Conservation (phyloP, 2,888 invertebrate genomes). For the Alentia gelatinosa region DNA sequence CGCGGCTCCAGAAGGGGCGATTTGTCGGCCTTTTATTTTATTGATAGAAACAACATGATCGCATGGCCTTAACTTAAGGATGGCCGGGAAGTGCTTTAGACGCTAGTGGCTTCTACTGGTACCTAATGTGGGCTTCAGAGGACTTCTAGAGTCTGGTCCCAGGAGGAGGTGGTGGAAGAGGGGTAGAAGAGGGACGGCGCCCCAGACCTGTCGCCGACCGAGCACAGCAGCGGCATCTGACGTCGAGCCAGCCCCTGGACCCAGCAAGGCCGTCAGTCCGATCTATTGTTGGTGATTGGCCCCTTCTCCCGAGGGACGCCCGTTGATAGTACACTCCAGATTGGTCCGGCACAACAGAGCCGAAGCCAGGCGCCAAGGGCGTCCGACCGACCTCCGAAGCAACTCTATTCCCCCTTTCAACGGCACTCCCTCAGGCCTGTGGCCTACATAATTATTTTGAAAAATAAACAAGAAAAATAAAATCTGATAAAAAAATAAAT, state of each 20-base stretch:
- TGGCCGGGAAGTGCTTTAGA: neutral
- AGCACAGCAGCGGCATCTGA: neutral
- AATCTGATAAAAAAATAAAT: too few species aligned
- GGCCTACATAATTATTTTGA: too few species aligned
- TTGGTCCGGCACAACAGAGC: neutral
- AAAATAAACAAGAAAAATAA: too few species aligned
- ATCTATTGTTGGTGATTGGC: constrained; percentile 26
- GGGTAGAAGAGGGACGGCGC: neutral
- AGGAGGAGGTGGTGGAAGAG: neutral
- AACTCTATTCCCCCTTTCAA: neutral
- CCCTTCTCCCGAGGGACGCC: neutral
- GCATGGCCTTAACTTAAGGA: neutral
- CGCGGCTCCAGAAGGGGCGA: neutral
- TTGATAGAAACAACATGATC: neutral
- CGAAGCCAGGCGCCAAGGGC: neutral
- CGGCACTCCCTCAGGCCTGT: too few species aligned
- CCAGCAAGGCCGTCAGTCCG: neutral
- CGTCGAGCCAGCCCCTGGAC: neutral
- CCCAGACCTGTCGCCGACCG: neutral
- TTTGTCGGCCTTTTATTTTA: neutral
- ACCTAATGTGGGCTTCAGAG: neutral
- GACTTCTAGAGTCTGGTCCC: neutral
- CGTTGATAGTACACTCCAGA: neutral
- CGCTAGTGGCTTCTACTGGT: neutral
- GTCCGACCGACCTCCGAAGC: neutral